These are phyloP conservation scores for Coelinius sp. DNA, from an alignment of 2,888 invertebrate species.

Conservation along the genomic window DNA sequence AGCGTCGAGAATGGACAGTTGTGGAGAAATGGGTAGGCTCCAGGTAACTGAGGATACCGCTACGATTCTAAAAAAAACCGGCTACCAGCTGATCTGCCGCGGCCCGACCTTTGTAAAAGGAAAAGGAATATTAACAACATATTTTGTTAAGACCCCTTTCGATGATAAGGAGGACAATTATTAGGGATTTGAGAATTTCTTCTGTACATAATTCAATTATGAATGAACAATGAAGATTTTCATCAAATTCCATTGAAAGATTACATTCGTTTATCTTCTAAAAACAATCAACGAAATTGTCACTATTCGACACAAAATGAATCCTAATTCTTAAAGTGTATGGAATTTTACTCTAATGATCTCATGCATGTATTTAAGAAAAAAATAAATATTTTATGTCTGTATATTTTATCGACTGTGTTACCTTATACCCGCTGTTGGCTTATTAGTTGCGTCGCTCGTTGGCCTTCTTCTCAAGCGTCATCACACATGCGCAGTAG, in stretches of 20 bases:
- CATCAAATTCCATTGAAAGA: no score
- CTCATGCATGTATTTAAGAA: constrained; percentile 20
- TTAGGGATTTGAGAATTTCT: constrained; percentile 40
- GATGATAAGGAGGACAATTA: constrained; percentile 73
- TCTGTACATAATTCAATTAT: constrained; percentile 33
- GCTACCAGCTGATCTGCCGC: constrained; percentile 90
- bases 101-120: constrained; percentile 97
- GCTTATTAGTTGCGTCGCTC: no score
- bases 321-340: background rate
- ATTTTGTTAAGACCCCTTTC: constrained; percentile 90
- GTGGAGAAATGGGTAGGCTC: constrained; percentile 88
- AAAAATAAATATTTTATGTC: constrained; percentile 1
- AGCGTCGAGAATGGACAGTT: constrained; percentile 97
- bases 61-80: constrained; percentile 85
- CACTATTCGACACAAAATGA: background rate
- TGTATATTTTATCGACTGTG: background rate
- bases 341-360: constrained; percentile 13
- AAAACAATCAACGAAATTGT: background rate
- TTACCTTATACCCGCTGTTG: background rate
- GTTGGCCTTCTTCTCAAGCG: no score
- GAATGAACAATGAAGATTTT: background rate
- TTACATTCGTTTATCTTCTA: background rate
- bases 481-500: no score
- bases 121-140: constrained; percentile 91
- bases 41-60: constrained; percentile 90